Evolutionary conservation across 1,140 invertebrate species (phyloP), one percentile per base, ranked within the genome.

Genomic region (Caenorhabditis latens): DNA sequence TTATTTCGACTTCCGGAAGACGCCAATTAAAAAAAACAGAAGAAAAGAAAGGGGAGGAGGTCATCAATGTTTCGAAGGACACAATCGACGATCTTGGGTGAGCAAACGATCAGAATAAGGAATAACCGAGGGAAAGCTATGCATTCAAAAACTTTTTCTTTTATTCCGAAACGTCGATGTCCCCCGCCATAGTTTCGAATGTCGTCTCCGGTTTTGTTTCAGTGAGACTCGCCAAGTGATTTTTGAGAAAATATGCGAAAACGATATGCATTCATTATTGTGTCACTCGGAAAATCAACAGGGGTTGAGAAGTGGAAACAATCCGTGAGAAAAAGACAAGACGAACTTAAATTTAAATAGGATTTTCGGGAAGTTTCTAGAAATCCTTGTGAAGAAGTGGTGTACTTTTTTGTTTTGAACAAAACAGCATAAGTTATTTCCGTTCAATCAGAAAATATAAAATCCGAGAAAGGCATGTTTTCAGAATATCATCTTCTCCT

Each of bases 81-180:
- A 71, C 65, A 43, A 48, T 71, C 65, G 65, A 48, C 71, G 40
- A 79, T 50, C 46, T 63, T 79, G 71, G 71, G 43, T 48, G 71
- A 46, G 71, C 46, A 11, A 79, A 79, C 46, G 43, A 79, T 79
- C 71, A 79, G 71, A 79, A 79, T 79, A 79, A 21, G n/a, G 46
- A 79, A 79, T 79, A 24, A 79, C 71, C 46, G 71, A 79, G 71
- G 71, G 71, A 79, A 24, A 50, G 46, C 71, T 50, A 24, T 79
- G 71, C 46, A 79, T 79, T 79, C 71, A 79, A 50, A 32, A 43
- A 13, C 24, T 71, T 71, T 71, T 46, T 43, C 42, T 16, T 43
- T n/a, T 19, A 14, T 71, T 71, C 19, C 43, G 40, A 67, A 40
- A 14, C 9, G 32, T 71, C 6, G 50, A n/a, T 79, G 11, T 46